phyloP scores from a whole-genome alignment of 2,113 vertebrate species.

The Perca schrenkii region DNA sequence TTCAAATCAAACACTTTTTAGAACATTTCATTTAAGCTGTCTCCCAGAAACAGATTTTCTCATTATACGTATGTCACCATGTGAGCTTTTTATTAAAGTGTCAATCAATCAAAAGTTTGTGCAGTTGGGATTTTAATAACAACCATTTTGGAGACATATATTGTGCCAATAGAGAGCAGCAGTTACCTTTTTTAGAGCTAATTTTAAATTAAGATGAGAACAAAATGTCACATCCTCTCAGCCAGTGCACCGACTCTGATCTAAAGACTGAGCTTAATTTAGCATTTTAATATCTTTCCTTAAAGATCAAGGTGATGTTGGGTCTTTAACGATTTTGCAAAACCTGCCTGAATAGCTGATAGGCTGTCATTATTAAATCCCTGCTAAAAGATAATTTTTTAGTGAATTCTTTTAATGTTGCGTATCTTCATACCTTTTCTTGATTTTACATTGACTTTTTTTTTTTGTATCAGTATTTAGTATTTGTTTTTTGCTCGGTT shows the following conservation, averaged over 20 bases:
- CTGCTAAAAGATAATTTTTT: not conserved
- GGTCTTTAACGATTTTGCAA: not conserved
- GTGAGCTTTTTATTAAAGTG: conserved; percentile 13
- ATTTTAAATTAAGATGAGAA: conserved; percentile 11
- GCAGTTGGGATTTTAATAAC: not conserved
- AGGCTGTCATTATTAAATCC: not conserved
- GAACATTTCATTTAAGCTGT: not conserved
- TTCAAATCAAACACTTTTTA: not conserved
- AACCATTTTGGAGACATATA: not conserved
- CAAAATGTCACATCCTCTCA: conserved; percentile 18
- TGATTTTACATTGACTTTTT: not conserved
- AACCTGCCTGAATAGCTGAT: not conserved
- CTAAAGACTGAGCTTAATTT: conserved; percentile 4
- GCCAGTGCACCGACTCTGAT: not conserved
- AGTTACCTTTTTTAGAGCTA: not conserved
- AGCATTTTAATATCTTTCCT: conserved; percentile 8
- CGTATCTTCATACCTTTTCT: not conserved
- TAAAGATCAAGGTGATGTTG: not conserved
- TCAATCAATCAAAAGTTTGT: conserved; percentile 29
- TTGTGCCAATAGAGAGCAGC: not conserved
- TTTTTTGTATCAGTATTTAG: not conserved
- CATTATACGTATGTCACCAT: not conserved
- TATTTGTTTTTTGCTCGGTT: not conserved
- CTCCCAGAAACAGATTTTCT: not conserved
- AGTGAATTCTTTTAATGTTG: not conserved